phyloP scores from a whole-genome alignment of 2,113 vertebrate genomes.

The Eira barbara region DNA sequence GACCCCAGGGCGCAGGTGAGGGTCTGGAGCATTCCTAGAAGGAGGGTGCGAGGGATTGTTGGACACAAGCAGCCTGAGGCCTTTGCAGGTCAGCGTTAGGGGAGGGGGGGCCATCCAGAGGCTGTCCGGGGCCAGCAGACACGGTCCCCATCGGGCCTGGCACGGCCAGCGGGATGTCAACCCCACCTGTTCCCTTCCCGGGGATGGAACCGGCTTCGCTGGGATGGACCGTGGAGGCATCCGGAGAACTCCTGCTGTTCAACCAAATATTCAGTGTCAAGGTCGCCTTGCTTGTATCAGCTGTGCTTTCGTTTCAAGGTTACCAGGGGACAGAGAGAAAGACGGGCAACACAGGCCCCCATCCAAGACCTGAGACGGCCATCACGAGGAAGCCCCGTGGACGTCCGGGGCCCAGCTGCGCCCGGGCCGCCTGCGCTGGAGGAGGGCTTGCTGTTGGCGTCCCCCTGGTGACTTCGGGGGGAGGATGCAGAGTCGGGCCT shows the following conservation, averaged over 20 bases:
- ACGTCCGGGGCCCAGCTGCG: too few species aligned
- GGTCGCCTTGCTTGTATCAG: too few species aligned
- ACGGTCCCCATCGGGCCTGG: neutral
- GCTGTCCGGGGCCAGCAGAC: neutral
- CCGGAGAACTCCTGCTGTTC: rapidly evolving
- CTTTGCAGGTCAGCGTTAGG: neutral
- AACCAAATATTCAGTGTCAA: neutral
- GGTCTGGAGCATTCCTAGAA: rapidly evolving
- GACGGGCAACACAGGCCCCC: neutral
- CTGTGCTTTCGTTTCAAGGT: neutral
- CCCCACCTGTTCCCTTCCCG: neutral
- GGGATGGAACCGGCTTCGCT: neutral
- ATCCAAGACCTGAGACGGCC: rapidly evolving
- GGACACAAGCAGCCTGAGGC: neutral
- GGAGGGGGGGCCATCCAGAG: neutral
- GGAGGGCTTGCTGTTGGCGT: neutral
- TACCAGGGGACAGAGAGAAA: too few species aligned
- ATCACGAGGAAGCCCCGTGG: neutral
- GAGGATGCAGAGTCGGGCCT: too few species aligned
- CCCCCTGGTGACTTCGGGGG: too few species aligned
- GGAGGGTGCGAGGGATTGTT: neutral
- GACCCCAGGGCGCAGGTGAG: rapidly evolving
- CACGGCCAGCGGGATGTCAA: rapidly evolving
- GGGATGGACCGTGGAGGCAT: rapidly evolving
- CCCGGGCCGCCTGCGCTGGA: neutral